Evolutionary conservation across 2,113 vertebrate genomes (phyloP).

Genomic region (Phasianus colchicus): DNA sequence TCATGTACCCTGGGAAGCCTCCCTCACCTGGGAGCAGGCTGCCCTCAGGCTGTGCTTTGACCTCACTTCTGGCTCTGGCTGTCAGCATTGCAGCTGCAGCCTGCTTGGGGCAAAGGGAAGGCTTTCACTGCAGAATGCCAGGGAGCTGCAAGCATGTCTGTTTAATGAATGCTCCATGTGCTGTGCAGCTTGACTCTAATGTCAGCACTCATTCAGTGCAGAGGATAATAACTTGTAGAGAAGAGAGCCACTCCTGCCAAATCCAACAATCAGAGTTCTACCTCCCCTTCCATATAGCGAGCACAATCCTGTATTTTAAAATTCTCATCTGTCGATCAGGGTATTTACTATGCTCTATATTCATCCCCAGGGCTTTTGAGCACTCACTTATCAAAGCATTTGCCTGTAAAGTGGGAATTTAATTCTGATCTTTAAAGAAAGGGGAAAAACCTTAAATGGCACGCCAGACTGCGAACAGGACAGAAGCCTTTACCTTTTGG

Average conservation of each 20-base stretch:
- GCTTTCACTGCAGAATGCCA: neutral
- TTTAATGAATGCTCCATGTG: constrained; percentile 47
- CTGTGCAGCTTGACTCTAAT: constrained; percentile 31
- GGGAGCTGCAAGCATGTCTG: constrained; percentile 15
- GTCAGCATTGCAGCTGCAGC: constrained; percentile 44
- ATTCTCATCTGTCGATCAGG: neutral
- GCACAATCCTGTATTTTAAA: neutral
- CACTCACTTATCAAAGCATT: neutral
- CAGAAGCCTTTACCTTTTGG: neutral
- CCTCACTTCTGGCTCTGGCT: constrained; percentile 27
- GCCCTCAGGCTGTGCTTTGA: neutral
- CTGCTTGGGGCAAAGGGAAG: constrained; percentile 14
- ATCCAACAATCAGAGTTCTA: constrained; percentile 15
- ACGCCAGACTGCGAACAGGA: neutral
- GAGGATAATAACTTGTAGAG: constrained; percentile 8
- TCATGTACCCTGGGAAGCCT: neutral
- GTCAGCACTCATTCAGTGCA: neutral
- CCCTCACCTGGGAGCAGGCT: neutral
- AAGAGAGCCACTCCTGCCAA: neutral
- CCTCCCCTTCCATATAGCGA: neutral
- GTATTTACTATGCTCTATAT: neutral
- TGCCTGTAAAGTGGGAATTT: constrained; percentile 21
- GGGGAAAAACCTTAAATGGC: neutral
- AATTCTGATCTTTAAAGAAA: constrained; percentile 40
- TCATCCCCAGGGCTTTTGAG: neutral